Evolutionary conservation across 2,113 vertebrate species (phyloP).

Genomic region (Neolamprologus sp.): DNA sequence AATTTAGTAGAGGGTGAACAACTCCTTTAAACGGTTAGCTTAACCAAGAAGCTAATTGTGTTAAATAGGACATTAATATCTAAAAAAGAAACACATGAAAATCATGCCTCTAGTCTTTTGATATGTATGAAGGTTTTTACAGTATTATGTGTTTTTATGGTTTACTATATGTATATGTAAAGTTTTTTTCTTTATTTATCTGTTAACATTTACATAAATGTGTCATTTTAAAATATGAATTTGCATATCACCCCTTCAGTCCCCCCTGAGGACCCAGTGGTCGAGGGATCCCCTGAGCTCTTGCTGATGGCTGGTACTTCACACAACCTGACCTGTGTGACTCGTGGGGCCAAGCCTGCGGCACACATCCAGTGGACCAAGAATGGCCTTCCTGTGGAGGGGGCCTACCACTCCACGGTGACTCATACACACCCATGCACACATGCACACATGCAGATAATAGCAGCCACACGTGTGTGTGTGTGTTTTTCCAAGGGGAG

Average conservation of each 20-base stretch:
- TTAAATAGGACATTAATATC: not conserved
- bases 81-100: not conserved
- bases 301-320: slow-evolving; percentile 81
- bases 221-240: not conserved
- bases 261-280: slow-evolving; percentile 86
- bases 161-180: not conserved
- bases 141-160: not conserved
- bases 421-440: slow-evolving; percentile 25
- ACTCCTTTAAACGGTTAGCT: not conserved
- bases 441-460: not conserved
- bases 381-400: slow-evolving; percentile 79
- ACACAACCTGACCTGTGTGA: slow-evolving; percentile 87
- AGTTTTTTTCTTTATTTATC: not conserved
- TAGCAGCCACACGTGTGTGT: not conserved
- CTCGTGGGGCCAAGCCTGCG: slow-evolving; percentile 85
- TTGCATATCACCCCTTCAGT: slow-evolving; percentile 45
- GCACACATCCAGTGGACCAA: slow-evolving; percentile 88
- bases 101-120: not conserved
- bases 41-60: not conserved
- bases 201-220: not conserved
- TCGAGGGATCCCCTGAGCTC: slow-evolving; percentile 83
- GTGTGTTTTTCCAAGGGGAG: not conserved
- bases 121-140: not conserved
- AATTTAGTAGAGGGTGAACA: not conserved
- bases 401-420: slow-evolving; percentile 83